Evolutionary conservation across 2,888 invertebrate species (phyloP), one percentile per base, ranked within the genome.

Genomic region (Orchestes rusci): DNA sequence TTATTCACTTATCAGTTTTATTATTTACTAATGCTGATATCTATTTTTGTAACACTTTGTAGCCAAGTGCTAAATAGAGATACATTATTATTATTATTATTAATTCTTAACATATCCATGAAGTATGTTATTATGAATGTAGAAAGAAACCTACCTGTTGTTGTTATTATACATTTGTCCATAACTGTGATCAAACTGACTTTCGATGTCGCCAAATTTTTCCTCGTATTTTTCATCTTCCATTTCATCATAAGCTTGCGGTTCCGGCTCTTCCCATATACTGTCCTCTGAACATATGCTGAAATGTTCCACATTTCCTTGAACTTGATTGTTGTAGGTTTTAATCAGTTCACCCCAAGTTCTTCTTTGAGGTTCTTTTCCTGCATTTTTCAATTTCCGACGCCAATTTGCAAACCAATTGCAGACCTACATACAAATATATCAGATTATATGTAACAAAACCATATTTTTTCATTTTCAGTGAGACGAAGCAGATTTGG

Each of bases 351-450:
- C 79, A 2, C 82, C 82, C 84, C 84, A 84, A 1, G 84, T 82
- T 57, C 77, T 77, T 56, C 78, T 76, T 48, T 78, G 76, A 36
- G 77, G 74, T 58, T 84, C 81, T 30, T 73, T 74, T 51, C 82
- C 82, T 1, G 82, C 82, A 61, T 84, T 84, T 67, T 84, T 84
- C 44, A 85, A 67, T 63, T 85, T 85, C 57, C 85, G 69, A 47
- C 85, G 72, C 85, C 85, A 85, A 59, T 85, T 85, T n/a, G 85
- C 85, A 63, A 85, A 85, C 85, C 85, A 85, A 65, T 85, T 85
- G 58, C 82, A 82, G 44, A 82, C 80, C 80, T 81, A 32, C 13
- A n/a, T n/a, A n/a, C n/a, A n/a, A n/a, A n/a, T n/a, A n/a, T n/a
- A n/a, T 12, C 12, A 33, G 16, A 23, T 5, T n/a, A 20, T 19